Evolutionary conservation across 2,797 vertebrate species (phyloP), one percentile per base, ranked within the genome.

Genomic region (Limnodromus scolopaceus): DNA sequence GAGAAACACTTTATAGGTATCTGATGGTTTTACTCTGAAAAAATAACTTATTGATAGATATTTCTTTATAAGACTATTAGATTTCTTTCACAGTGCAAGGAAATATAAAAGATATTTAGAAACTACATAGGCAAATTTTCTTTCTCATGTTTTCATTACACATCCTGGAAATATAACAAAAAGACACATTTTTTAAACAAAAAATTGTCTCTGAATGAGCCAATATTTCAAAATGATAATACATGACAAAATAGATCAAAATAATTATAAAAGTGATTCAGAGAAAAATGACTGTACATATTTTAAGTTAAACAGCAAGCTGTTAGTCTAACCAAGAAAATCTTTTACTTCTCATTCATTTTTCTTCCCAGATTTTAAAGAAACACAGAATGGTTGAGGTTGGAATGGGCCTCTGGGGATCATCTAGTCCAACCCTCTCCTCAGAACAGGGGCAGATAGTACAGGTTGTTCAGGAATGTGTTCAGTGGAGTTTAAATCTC

Each of bases 211-310:
- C 63, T 90, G 89, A 95, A 95, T 36, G 55, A 95, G 93, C 83
- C 87, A 94, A 71, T 95, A 87, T 92, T 93, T 95, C 80, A 92
- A 88, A 96, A 94, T 86, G 13, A 97, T 92, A 97, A 95, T 92
- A 83, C 78, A 87, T 93, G 95, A 97, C 93, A 97, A 95, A 97
- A 95, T 94, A 96, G 49, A 95, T 95, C 86, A 95, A 94, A 95
- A 97, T 91, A 96, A 95, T 94, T 97, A 88, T 93, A 95, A 95
- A 96, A 95, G 63, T 86, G 79, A 93, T 84, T 95, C 87, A 93
- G 46, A 94, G 70, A 92, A 92, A 95, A 96, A 87, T 94, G 90
- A 95, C 87, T 95, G 79, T 86, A 81, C 87, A 92, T 94, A 96
- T 94, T 96, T 96, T 92, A 96, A 95, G 87, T 88, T 92, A 95